Conservation (phyloP, 1,140 invertebrate genomes). For the Streblospio benedicti region DNA sequence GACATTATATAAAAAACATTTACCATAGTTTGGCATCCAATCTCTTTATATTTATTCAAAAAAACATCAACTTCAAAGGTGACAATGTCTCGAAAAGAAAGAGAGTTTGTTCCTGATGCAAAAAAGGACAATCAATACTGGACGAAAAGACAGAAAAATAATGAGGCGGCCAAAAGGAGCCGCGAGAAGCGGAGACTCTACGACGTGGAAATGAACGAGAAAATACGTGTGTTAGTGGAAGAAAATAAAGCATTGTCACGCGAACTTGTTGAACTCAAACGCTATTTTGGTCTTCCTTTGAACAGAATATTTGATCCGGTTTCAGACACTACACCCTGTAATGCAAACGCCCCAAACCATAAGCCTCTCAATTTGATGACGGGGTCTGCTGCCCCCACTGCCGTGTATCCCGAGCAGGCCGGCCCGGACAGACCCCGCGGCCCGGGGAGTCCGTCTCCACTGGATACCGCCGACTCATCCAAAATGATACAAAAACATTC, state of each 20-base stretch:
- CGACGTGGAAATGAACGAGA: conserved; percentile 89
- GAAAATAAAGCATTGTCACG: conserved; percentile 88
- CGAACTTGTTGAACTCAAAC: conserved; percentile 82
- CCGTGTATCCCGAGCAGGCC: no score
- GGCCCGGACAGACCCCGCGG: no score
- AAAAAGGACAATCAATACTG: conserved; percentile 97
- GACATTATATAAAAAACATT: no score
- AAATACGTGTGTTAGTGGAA: conserved; percentile 85
- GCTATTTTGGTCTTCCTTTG: conserved; percentile 73
- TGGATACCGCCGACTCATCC: no score
- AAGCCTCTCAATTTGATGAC: no score
- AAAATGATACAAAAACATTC: no score
- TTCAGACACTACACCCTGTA: no score
- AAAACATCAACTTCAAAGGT: conserved; percentile 30
- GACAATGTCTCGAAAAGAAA: conserved; percentile 70
- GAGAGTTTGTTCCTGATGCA: conserved; percentile 92
- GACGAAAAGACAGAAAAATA: conserved; percentile 87
- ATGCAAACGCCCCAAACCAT: no score
- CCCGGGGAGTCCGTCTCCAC: no score
- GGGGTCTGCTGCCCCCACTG: no score
- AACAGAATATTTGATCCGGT: conserved; percentile 30
- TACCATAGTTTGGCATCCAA: no score
- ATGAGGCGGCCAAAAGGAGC: conserved; percentile 88
- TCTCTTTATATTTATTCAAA: background rate
- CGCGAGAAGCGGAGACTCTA: conserved; percentile 90